Evolutionary conservation across 2,888 invertebrate species (phyloP).

Genomic region (Caenorhabditis sp.): DNA sequence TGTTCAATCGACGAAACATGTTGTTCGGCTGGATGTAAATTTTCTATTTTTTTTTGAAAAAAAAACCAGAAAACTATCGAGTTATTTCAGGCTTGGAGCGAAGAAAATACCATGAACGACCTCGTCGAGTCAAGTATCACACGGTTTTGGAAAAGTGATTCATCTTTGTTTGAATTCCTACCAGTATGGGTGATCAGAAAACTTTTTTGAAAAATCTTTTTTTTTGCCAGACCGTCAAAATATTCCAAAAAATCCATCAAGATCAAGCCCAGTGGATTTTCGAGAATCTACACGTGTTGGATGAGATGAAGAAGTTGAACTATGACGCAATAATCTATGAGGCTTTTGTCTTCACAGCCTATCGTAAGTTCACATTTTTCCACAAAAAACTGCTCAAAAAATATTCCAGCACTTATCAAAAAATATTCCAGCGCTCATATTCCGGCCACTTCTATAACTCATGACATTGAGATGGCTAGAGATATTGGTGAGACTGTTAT

Average conservation of each 20-base stretch:
- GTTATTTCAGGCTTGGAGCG: not conserved
- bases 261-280: not conserved
- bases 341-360: not conserved
- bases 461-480: constrained; percentile 1
- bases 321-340: constrained; percentile 24
- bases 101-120: not conserved
- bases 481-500: constrained; percentile 13
- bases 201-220: too few species aligned
- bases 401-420: too few species aligned
- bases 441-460: constrained; percentile 19
- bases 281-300: constrained; percentile 9
- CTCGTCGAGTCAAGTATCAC: too few species aligned
- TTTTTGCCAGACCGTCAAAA: not conserved
- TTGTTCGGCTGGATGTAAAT: constrained; percentile 21
- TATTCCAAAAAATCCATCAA: constrained; percentile 6
- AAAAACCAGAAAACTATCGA: too few species aligned
- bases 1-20: constrained; percentile 18
- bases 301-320: constrained; percentile 10
- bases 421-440: too few species aligned
- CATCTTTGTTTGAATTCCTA: constrained; percentile 12
- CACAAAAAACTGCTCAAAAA: constrained; percentile 6
- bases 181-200: not conserved
- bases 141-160: too few species aligned
- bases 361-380: not conserved
- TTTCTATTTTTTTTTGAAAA: too few species aligned